Percentiles rank a stretch among this genome's conserved stretches.
phyloP scores from a whole-genome alignment of 2,113 vertebrate genomes.

The Menura novaehollandiae region DNA sequence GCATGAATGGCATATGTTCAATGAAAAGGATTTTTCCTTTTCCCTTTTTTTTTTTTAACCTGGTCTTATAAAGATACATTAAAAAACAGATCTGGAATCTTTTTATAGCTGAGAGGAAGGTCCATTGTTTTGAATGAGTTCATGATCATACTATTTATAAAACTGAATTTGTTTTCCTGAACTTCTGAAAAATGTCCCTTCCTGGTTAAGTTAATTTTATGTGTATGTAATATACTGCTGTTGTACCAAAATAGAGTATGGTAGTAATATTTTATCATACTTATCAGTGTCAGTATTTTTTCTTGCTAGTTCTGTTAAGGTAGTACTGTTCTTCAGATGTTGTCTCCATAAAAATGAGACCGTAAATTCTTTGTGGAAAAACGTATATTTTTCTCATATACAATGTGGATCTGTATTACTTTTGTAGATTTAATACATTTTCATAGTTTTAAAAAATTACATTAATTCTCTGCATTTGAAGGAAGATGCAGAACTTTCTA shows the following conservation, averaged over 20 bases:
- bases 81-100: background rate
- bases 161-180: slow-evolving; percentile 69
- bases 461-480: background rate
- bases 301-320: slow-evolving; percentile 52
- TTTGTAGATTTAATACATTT: background rate
- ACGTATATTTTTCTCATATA: background rate
- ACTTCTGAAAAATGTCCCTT: slow-evolving; percentile 81
- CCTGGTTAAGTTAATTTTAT: slow-evolving; percentile 78
- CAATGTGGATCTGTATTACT: background rate
- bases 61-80: background rate
- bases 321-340: slow-evolving; percentile 13
- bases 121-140: slow-evolving; percentile 68
- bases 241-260: slow-evolving; percentile 49
- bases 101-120: slow-evolving; percentile 57
- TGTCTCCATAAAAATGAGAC: slow-evolving; percentile 28
- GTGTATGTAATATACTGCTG: slow-evolving; percentile 39
- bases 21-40: background rate
- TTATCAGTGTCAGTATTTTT: slow-evolving; percentile 55
- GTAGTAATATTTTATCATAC: slow-evolving; percentile 69
- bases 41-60: background rate
- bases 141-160: slow-evolving; percentile 68
- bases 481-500: background rate
- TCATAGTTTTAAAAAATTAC: background rate
- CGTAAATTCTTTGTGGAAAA: background rate
- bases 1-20: background rate